These are phyloP conservation scores for Colinus virginianus DNA, from an alignment of 2,113 vertebrate genomes.

Conservation along the genomic window DNA sequence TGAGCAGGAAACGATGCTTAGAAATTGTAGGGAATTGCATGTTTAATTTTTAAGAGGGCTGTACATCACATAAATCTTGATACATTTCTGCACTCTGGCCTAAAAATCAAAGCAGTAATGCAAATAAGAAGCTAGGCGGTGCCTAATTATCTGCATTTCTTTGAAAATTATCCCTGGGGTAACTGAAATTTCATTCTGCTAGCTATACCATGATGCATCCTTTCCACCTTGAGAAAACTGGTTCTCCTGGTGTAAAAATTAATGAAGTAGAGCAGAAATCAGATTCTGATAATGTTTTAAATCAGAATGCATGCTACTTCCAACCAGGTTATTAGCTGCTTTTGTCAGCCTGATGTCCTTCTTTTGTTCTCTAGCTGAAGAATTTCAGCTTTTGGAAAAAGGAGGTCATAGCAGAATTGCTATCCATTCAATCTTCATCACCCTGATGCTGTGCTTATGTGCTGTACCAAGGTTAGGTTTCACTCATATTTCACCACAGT, in stretches of 20 bases:
- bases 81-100: background rate
- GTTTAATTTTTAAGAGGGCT: background rate
- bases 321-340: background rate
- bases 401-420: background rate
- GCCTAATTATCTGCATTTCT: background rate
- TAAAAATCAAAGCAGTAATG: background rate
- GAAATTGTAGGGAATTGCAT: background rate
- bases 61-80: background rate
- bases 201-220: background rate
- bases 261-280: background rate
- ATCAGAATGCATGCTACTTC: background rate
- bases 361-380: background rate
- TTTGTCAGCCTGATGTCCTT: background rate
- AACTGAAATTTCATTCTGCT: background rate
- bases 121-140: background rate
- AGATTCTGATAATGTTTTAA: background rate
- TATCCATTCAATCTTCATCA: background rate
- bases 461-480: background rate
- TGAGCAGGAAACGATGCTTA: background rate
- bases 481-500: constrained; percentile 81
- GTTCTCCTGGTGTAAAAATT: background rate
- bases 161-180: background rate
- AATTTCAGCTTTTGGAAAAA: background rate
- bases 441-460: no score
- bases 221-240: background rate